Evolutionary conservation across 2,113 vertebrate species (phyloP).

Genomic region (Emydura subglobosa): DNA sequence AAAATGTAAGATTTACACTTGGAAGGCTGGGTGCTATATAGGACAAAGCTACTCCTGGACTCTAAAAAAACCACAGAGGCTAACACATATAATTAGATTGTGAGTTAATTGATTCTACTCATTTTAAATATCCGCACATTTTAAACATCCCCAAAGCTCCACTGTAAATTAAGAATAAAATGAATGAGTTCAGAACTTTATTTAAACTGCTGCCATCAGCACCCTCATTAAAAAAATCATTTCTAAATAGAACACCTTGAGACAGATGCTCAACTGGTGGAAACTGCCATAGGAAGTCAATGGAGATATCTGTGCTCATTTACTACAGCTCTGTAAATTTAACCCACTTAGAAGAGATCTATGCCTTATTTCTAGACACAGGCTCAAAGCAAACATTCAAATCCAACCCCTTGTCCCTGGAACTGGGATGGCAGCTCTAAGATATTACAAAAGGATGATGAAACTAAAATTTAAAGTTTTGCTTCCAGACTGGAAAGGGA

Average conservation of each 20-base stretch:
- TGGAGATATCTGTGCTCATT: not conserved
- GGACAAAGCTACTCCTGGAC: constrained; percentile 1
- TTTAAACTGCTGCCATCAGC: constrained; percentile 64
- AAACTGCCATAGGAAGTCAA: not conserved
- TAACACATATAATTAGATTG: constrained; percentile 70
- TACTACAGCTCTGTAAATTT: not conserved
- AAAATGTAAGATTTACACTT: constrained; percentile 28
- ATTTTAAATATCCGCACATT: constrained; percentile 68
- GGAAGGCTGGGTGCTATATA: not conserved
- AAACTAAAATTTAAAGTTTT: not conserved
- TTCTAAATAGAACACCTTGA: not conserved
- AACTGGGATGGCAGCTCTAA: not conserved
- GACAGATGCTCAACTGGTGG: not conserved
- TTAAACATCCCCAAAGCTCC: constrained; percentile 55
- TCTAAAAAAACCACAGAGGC: constrained; percentile 49
- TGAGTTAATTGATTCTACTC: constrained; percentile 74
- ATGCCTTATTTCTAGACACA: not conserved
- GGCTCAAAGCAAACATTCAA: not conserved
- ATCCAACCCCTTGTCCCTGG: not conserved
- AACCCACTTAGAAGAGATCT: not conserved
- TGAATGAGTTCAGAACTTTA: constrained; percentile 69
- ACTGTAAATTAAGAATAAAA: constrained; percentile 69
- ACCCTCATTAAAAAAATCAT: constrained; percentile 34
- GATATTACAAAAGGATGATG: not conserved
- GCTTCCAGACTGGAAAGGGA: not conserved